Evolutionary conservation across 2,113 vertebrate species (phyloP).

Genomic region (Rhinolophus ferrumequinum): DNA sequence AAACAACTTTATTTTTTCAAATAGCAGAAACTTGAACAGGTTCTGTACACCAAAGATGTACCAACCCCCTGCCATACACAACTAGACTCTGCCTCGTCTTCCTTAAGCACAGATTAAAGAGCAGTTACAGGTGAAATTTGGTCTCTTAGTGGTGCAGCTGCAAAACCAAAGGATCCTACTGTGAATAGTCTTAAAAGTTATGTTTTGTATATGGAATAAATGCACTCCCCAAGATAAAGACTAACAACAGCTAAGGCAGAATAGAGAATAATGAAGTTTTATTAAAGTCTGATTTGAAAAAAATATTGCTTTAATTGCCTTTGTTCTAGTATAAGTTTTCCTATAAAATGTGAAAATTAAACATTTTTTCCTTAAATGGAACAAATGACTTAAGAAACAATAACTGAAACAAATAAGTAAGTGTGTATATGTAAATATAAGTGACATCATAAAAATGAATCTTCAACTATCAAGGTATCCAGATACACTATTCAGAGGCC

Average conservation of each 20-base stretch:
- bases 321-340: background rate
- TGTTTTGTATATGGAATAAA: background rate
- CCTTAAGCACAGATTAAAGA: background rate
- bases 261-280: background rate
- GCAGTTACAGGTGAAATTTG: background rate
- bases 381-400: background rate
- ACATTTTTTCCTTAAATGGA: background rate
- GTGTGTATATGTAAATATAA: background rate
- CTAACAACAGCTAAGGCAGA: background rate
- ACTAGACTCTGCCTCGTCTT: background rate
- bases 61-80: background rate
- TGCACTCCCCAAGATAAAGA: background rate
- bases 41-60: background rate
- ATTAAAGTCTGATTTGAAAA: background rate
- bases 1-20: constrained; percentile 17
- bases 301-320: background rate
- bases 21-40: background rate
- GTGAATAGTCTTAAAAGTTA: background rate
- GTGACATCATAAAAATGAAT: background rate
- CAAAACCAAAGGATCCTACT: background rate
- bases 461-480: background rate
- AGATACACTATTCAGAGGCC: background rate
- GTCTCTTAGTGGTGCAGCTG: background rate
- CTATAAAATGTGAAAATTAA: background rate
- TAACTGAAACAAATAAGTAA: background rate